Base-by-base conservation (phyloP, 2,113 vertebrate genomes). In the Passer domesticus region DNA sequence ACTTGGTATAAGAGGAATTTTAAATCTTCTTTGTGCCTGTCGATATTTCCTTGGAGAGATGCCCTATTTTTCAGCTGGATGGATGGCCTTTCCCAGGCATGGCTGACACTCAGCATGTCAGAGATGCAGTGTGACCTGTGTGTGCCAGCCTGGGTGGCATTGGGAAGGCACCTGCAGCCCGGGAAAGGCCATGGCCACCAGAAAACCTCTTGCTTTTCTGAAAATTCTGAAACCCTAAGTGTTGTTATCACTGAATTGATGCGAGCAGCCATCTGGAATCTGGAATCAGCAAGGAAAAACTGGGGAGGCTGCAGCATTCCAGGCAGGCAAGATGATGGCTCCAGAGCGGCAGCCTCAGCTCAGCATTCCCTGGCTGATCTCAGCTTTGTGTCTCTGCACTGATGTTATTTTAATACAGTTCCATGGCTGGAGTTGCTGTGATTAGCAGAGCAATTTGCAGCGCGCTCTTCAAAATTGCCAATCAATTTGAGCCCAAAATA, bases 371-470 rank as follows among this genome's bases (percentile, higher is more conserved):
- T 84, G 87, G 80, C 79, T 89, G 77, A 14, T 49, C 53, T 59
- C 17, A 2, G 67, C 28, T 78, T 27, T 68, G 67, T 89, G 18
- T 91, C 79, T 89, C 73, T 41, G 87, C 72, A 16, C 80, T 91
- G 95, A 86, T 94, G 92, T 90, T 96, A 76, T 89, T 97, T 96
- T 93, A 95, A 75, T 96, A 33, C 25, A 70, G 78, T 81, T 95
- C 47, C 25, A 7, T 50, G 81, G 53, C 94, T 90, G 89, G 87
- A 83, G 89, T 87, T 92, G 87, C 92, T 87, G 80, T 94, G 94
- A 95, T 96, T 92, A 97, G 86, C 76, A 94, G 75, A 94, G 91
- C 87, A 92, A 89, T 96, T 97, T 96, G 44, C 80, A 87, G 69
- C 44, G n/a, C 47, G 9, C 89, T 95, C 77, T 96, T 95, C 90